Conservation (phyloP, 2,797 vertebrate genomes). For the Macropodus opercularis region DNA sequence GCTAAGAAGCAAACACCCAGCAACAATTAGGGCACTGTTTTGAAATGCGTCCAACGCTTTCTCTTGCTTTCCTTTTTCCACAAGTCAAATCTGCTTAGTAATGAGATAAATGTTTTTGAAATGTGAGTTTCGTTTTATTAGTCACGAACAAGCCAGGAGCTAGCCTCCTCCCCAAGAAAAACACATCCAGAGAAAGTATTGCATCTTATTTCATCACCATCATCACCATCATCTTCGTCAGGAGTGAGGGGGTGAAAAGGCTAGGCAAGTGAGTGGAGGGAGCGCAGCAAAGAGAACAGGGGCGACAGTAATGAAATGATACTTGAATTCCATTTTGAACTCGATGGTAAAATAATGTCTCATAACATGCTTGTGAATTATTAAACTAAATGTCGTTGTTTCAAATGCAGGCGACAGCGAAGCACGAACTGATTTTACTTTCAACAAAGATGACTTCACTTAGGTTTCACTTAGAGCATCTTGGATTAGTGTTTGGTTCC, state of each 20-base stretch:
- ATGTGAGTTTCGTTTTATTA: constrained; percentile 83
- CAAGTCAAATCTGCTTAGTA: constrained; percentile 84
- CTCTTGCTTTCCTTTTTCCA: constrained; percentile 54
- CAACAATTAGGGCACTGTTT: constrained; percentile 69
- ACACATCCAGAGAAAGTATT: constrained; percentile 82
- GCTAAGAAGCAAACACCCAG: constrained; percentile 62
- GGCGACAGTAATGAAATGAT: constrained; percentile 61
- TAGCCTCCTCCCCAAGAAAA: constrained; percentile 81
- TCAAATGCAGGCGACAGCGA: constrained; percentile 32
- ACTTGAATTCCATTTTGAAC: constrained; percentile 57
- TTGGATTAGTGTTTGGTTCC: constrained; percentile 48
- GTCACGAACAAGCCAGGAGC: constrained; percentile 85
- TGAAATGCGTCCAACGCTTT: constrained; percentile 67
- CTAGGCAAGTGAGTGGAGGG: constrained; percentile 75
- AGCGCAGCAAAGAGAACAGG: constrained; percentile 59
- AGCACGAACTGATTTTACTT: constrained; percentile 26
- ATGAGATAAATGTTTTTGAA: constrained; percentile 86
- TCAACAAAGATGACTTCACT: constrained; percentile 25
- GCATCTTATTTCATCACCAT: constrained; percentile 80
- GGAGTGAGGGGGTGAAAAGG: constrained; percentile 84
- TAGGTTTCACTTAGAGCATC: constrained; percentile 17
- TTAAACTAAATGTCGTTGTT: constrained; percentile 43
- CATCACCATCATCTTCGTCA: constrained; percentile 82
- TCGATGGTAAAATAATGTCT: constrained; percentile 56
- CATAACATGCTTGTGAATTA: constrained; percentile 43